A percentile compares a stretch with the other conserved stretches of the same genome.
phyloP scores from a whole-genome alignment of 2,113 vertebrate species.

The Struthio camelus region DNA sequence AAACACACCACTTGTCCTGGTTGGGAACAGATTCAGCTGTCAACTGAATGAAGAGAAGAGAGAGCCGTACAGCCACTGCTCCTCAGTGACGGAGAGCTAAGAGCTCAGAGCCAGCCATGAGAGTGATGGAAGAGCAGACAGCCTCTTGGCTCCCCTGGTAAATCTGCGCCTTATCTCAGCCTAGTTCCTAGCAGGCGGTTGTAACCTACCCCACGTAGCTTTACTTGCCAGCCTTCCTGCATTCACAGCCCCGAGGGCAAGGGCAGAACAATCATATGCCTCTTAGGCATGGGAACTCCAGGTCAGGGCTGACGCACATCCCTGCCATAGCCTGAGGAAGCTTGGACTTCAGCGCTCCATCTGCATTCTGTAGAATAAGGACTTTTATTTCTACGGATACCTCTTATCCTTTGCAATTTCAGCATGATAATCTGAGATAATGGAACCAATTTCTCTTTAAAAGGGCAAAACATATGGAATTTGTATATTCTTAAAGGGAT shows the following conservation, averaged over 20 bases:
- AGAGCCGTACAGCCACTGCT: not conserved
- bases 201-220: not conserved
- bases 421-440: constrained; percentile 29
- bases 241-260: not conserved
- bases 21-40: not conserved
- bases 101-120: not conserved
- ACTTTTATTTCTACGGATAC: not conserved
- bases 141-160: not conserved
- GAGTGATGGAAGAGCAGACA: not conserved
- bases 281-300: not conserved
- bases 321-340: not conserved
- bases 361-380: not conserved
- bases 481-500: not conserved
- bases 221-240: not conserved
- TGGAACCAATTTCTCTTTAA: constrained; percentile 33
- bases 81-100: not conserved
- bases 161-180: not conserved
- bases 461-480: constrained; percentile 47
- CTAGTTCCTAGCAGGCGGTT: not conserved
- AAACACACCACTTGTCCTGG: fast-evolving
- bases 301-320: not conserved
- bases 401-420: not conserved
- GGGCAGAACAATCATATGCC: not conserved
- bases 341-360: not conserved
- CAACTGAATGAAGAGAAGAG: not conserved